These are phyloP conservation scores for Holacanthus passer DNA, from an alignment of 2,113 vertebrate species.

Conservation along the genomic window DNA sequence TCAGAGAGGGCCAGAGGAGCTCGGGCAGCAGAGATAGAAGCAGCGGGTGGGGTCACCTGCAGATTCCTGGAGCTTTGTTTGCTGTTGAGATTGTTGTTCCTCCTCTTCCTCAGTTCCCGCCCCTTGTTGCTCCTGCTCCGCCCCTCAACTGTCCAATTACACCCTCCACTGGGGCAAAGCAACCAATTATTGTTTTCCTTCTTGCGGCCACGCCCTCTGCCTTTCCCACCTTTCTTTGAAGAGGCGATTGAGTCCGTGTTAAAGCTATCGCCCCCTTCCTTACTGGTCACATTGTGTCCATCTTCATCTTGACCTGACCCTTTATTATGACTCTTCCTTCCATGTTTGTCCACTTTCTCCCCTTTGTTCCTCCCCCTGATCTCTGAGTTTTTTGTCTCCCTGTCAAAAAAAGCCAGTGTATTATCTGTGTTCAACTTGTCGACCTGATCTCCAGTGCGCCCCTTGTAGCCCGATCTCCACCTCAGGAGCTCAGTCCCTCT, in stretches of 20 bases:
- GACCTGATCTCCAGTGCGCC: constrained; percentile 44
- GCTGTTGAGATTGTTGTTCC: constrained; percentile 78
- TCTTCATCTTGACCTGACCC: constrained; percentile 70
- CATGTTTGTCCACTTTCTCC: constrained; percentile 65
- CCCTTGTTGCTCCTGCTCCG: constrained; percentile 62
- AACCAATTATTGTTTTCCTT: constrained; percentile 70
- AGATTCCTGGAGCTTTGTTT: constrained; percentile 57
- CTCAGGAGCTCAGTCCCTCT: constrained; percentile 54
- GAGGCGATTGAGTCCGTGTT: constrained; percentile 8
- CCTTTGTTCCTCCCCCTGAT: constrained; percentile 53
- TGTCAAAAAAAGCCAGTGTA: constrained; percentile 67
- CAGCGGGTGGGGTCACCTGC: constrained; percentile 44
- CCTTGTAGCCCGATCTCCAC: constrained; percentile 66
- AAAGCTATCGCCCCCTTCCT: constrained; percentile 67
- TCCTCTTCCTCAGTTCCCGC: constrained; percentile 81
- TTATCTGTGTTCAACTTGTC: constrained; percentile 64
- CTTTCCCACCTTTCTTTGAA: constrained; percentile 68
- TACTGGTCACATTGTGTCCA: constrained; percentile 83
- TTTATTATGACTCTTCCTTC: constrained; percentile 74
- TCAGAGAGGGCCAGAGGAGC: constrained; percentile 82
- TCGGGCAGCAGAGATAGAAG: constrained; percentile 21
- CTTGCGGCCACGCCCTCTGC: constrained; percentile 68
- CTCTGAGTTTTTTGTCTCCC: constrained; percentile 64
- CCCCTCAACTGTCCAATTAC: constrained; percentile 79
- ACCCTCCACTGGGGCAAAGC: constrained; percentile 72